phyloP scores from a whole-genome alignment of 2,797 vertebrate species.

The Spea hammondii region DNA sequence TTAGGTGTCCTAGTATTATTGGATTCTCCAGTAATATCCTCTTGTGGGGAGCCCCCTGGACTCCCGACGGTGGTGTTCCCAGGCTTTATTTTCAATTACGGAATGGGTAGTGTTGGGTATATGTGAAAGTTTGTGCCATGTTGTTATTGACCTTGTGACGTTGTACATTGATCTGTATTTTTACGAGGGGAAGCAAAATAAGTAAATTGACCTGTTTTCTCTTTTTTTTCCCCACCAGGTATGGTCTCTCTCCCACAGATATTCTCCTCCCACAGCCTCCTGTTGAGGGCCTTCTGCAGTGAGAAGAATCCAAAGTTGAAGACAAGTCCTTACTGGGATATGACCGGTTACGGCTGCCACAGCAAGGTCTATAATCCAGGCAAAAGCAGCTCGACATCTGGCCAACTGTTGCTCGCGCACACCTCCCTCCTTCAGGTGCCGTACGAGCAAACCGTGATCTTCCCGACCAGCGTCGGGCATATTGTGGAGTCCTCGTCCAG shows the following conservation, averaged over 20 bases:
- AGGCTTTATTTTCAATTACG: too few relatives aligned
- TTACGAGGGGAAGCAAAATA: too few relatives aligned
- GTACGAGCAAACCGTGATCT: constrained; percentile 96
- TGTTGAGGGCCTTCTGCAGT: constrained; percentile 99
- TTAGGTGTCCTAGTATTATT: too few relatives aligned
- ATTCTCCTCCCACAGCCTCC: constrained; percentile 96
- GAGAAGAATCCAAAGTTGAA: constrained; percentile 99
- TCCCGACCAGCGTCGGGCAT: constrained; percentile 89
- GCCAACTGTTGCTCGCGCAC: constrained; percentile 75
- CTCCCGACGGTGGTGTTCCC: too few relatives aligned
- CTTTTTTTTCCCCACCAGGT: constrained; percentile 71
- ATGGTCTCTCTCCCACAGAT: constrained; percentile 99
- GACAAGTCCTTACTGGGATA: constrained; percentile 95
- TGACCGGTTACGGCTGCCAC: constrained; percentile 98
- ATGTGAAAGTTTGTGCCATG: too few relatives aligned
- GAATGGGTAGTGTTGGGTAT: too few relatives aligned
- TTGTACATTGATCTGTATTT: too few relatives aligned
- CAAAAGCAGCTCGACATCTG: constrained; percentile 86
- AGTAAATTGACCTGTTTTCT: neutral
- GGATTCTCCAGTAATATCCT: too few relatives aligned
- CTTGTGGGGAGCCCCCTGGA: too few relatives aligned
- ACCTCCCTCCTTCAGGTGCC: constrained; percentile 81
- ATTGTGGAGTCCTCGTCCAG: constrained; percentile 90
- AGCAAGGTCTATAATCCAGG: constrained; percentile 92
- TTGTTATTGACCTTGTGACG: too few relatives aligned